Conservation (phyloP, 2,888 invertebrate species). For the Anorthoa munda region DNA sequence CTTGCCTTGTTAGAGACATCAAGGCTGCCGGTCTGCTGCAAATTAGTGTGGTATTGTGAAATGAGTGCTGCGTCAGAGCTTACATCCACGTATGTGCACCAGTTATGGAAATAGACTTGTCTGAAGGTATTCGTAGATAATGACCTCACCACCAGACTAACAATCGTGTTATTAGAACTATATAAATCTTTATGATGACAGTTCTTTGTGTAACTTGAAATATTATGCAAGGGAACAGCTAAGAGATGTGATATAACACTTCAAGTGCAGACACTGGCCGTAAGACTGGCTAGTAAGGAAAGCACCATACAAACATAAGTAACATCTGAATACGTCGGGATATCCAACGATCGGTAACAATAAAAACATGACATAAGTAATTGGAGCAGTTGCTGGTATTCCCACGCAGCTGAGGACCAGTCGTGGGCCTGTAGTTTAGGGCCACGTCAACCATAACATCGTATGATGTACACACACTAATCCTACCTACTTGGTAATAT, state of each 20-base stretch:
- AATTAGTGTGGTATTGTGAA: conserved; percentile 20
- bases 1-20: conserved; percentile 1
- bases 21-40: conserved; percentile 16
- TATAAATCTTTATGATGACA: neutral
- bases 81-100: neutral
- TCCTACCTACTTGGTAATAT: neutral
- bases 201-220: neutral
- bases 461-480: conserved; percentile 1
- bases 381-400: conserved; percentile 12
- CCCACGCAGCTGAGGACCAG: conserved; percentile 11
- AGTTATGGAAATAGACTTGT: neutral
- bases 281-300: neutral
- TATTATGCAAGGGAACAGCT: neutral
- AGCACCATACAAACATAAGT: conserved; percentile 11
- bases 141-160: conserved; percentile 6
- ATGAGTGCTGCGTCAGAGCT: neutral
- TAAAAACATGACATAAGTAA: neutral
- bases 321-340: neutral
- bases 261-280: neutral
- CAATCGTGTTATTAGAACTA: neutral
- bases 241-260: neutral
- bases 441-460: conserved; percentile 21
- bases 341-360: neutral
- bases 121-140: neutral
- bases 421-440: neutral